Conservation (phyloP, 2,113 vertebrate species). For the Sprattus sprattus region DNA sequence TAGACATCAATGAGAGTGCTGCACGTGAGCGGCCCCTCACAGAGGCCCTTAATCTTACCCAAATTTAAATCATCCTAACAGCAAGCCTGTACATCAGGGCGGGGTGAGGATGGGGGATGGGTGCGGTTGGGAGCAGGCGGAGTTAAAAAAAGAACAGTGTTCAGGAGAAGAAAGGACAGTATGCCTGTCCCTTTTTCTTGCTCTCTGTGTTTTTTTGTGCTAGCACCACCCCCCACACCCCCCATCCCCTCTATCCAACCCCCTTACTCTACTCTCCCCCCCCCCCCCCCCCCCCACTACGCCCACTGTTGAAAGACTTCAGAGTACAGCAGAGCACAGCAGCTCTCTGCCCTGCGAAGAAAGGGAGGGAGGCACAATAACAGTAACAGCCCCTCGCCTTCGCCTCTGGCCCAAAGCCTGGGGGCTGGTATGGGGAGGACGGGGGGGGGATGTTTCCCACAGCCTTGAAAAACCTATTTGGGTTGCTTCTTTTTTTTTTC, state of each 20-base stretch:
- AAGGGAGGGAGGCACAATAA: background rate
- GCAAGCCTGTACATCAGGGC: background rate
- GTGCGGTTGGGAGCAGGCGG: background rate
- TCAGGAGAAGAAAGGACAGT: background rate
- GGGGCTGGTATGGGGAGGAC: too few relatives aligned
- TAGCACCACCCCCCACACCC: background rate
- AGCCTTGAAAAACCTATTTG: constrained; percentile 31
- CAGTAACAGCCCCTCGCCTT: constrained; percentile 8
- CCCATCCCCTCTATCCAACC: background rate
- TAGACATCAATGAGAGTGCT: constrained; percentile 41
- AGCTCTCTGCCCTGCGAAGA: background rate
- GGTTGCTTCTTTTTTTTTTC: constrained; percentile 14
- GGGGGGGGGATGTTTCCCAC: constrained; percentile 34
- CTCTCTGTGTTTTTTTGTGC: background rate
- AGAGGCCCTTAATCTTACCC: constrained; percentile 25
- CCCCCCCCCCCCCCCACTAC: background rate
- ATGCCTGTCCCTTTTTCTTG: background rate
- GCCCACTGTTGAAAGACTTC: background rate
- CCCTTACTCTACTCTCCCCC: background rate
- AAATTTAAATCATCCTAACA: constrained; percentile 33
- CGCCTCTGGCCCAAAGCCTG: too few relatives aligned
- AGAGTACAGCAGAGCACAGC: background rate
- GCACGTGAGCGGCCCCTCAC: background rate
- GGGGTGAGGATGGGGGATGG: background rate
- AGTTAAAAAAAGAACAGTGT: background rate